phyloP scores from a whole-genome alignment of 2,888 invertebrate genomes.

The Xylocampa areola region DNA sequence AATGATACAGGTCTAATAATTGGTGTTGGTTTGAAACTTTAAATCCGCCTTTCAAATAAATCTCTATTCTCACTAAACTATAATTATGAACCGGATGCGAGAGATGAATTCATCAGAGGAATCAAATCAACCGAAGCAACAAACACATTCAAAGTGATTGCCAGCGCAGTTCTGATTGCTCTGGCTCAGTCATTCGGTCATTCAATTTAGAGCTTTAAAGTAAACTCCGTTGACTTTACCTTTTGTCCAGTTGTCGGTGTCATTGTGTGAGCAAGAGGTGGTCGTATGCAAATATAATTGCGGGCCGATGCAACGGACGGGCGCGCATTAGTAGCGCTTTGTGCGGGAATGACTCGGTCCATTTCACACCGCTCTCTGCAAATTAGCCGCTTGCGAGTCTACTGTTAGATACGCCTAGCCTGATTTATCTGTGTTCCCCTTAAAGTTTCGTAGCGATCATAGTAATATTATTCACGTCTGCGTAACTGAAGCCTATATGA shows the following conservation, averaged over 20 bases:
- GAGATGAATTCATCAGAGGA: constrained; percentile 6
- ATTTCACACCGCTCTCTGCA: constrained; percentile 81
- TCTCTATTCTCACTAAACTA: not conserved
- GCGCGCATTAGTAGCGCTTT: constrained; percentile 84
- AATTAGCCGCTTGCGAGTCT: constrained; percentile 79
- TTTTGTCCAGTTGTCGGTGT: constrained; percentile 66
- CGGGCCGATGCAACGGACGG: constrained; percentile 79
- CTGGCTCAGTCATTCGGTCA: constrained; percentile 46
- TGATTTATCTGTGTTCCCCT: constrained; percentile 63
- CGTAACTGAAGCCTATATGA: constrained; percentile 3
- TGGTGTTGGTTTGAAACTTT: not conserved
- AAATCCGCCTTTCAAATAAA: not conserved
- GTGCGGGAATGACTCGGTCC: constrained; percentile 83
- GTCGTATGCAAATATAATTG: constrained; percentile 87
- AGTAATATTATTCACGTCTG: constrained; percentile 24
- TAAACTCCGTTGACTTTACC: constrained; percentile 66
- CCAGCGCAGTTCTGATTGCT: constrained; percentile 44
- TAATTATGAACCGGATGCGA: not conserved
- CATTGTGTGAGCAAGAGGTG: constrained; percentile 71
- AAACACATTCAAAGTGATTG: constrained; percentile 18
- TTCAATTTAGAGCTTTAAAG: constrained; percentile 54
- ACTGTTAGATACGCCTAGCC: constrained; percentile 66
- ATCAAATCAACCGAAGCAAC: constrained; percentile 28
- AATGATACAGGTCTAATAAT: no score
- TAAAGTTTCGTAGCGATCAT: constrained; percentile 45